Percentiles rank a stretch among this genome's conserved stretches.
Conservation (phyloP, 2,888 invertebrate genomes). For the Ichneumon xanthorius region DNA sequence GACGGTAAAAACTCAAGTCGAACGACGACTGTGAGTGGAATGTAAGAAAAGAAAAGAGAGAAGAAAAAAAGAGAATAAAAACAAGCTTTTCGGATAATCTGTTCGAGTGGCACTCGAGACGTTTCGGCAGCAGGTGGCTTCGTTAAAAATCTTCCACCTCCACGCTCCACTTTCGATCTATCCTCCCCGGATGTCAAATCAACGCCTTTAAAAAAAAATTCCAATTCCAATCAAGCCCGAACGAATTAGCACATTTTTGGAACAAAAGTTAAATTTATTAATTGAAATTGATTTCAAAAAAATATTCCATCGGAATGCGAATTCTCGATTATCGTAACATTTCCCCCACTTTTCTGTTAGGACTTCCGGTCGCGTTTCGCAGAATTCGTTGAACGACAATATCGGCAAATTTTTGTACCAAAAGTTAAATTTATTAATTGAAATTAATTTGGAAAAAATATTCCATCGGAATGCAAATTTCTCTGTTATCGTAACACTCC, state of each 20-base stretch:
- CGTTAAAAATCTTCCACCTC: conserved; percentile 15
- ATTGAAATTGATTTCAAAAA: too few species aligned
- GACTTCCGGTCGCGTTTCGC: too few species aligned
- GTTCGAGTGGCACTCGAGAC: conserved; percentile 38
- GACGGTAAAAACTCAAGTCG: conserved; percentile 43
- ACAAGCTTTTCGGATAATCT: conserved; percentile 45
- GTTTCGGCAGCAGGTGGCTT: conserved; percentile 28
- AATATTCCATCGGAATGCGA: too few species aligned
- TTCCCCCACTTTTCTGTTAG: too few species aligned
- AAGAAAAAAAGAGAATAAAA: conserved; percentile 51
- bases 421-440: too few species aligned
- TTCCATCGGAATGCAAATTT: not conserved
- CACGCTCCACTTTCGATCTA: not conserved
- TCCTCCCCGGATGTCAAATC: not conserved
- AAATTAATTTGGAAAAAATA: not conserved
- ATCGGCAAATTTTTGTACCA: too few species aligned
- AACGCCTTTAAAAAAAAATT: not conserved
- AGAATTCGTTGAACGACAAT: too few species aligned
- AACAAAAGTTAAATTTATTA: not conserved
- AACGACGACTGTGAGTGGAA: conserved; percentile 34
- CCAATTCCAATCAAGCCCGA: not conserved
- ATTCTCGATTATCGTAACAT: too few species aligned
- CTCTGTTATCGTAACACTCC: not conserved
- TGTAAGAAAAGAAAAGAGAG: conserved; percentile 18
- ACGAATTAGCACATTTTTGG: not conserved